Conservation (phyloP, 2,888 invertebrate species). For the Drosophila anomalipes region DNA sequence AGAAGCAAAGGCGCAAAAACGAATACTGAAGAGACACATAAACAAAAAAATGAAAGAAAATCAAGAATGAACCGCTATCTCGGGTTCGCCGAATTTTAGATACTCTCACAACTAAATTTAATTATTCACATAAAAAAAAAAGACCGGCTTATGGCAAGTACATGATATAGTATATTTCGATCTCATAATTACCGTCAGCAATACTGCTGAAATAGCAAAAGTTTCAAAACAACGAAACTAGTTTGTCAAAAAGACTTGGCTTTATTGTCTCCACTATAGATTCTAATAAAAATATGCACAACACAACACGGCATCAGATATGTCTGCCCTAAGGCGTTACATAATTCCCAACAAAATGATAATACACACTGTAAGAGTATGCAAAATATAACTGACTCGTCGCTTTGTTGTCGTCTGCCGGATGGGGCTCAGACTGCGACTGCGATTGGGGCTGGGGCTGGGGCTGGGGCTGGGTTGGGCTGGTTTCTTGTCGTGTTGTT, state of each 20-base stretch:
- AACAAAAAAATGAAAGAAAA: conserved; percentile 24
- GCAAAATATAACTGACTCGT: conserved; percentile 46
- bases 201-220: neutral
- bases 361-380: conserved; percentile 15
- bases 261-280: too few species aligned
- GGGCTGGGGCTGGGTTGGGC: conserved; percentile 16
- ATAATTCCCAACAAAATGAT: neutral
- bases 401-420: conserved; percentile 54
- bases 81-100: neutral
- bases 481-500: conserved; percentile 24
- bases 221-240: neutral
- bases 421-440: conserved; percentile 25
- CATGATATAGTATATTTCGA: neutral
- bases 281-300: too few species aligned
- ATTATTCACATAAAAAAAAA: neutral
- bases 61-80: conserved; percentile 12
- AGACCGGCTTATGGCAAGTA: too few species aligned
- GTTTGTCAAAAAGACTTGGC: too few species aligned
- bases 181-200: neutral
- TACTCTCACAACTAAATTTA: conserved; percentile 1
- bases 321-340: neutral
- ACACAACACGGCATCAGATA: neutral
- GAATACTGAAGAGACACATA: conserved; percentile 19
- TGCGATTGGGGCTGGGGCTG: neutral
- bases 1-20: conserved; percentile 45